These are phyloP conservation scores for Epinephelus lanceolatus DNA, from an alignment of 2,113 vertebrate species.

Conservation along the genomic window DNA sequence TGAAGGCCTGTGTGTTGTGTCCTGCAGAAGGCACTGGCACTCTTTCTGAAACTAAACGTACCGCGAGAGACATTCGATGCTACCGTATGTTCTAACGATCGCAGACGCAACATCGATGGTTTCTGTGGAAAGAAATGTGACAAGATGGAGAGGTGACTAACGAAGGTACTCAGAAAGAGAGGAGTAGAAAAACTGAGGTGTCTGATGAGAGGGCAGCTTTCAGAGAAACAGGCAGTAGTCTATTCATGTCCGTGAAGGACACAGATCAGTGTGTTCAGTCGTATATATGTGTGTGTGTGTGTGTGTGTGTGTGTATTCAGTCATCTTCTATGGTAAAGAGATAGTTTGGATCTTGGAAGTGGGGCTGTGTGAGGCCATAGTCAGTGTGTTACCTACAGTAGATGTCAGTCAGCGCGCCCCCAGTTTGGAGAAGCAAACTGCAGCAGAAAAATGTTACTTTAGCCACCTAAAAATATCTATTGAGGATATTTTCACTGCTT, in stretches of 20 bases:
- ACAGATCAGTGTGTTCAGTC: conserved; percentile 9
- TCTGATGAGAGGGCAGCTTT: neutral
- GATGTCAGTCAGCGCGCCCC: too few relatives aligned
- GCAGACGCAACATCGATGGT: neutral
- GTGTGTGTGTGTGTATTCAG: neutral
- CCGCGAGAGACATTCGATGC: conserved; percentile 45
- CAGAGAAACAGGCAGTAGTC: conserved; percentile 8
- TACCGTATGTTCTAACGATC: neutral
- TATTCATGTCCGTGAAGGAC: neutral
- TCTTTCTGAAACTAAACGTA: neutral
- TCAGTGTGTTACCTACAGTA: too few relatives aligned
- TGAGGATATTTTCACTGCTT: too few relatives aligned
- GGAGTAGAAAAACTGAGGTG: neutral
- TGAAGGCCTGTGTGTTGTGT: conserved; percentile 55
- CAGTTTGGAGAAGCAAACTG: too few relatives aligned
- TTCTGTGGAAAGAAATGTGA: conserved; percentile 1
- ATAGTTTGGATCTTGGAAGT: neutral
- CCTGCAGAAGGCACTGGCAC: conserved; percentile 64
- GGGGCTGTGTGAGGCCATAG: too few relatives aligned
- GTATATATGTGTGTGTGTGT: neutral
- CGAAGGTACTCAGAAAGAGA: neutral
- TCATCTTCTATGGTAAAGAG: neutral
- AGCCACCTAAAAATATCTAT: too few relatives aligned
- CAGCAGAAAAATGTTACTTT: too few relatives aligned
- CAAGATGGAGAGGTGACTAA: neutral